phyloP scores from a whole-genome alignment of 2,797 vertebrate genomes.

The Diglossa cyanea region DNA sequence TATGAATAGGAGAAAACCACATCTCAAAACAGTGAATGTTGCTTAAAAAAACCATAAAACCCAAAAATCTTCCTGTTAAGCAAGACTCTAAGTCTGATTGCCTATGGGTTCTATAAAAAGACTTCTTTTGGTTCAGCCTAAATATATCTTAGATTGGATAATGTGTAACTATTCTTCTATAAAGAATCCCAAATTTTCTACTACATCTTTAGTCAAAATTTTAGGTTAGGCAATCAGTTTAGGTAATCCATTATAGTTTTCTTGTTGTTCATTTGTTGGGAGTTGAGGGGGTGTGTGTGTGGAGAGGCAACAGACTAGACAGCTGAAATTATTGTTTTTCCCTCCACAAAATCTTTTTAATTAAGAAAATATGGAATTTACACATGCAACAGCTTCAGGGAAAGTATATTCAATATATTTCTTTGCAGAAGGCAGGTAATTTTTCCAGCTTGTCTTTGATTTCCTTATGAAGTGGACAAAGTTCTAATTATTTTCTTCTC shows the following conservation, averaged over 20 bases:
- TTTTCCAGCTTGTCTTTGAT: background rate
- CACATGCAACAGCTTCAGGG: background rate
- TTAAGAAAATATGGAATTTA: background rate
- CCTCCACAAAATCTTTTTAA: background rate
- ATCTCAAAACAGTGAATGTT: background rate
- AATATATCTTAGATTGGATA: background rate
- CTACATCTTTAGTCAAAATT: background rate
- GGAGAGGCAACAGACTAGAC: background rate
- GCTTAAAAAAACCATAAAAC: background rate
- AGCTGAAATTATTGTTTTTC: background rate
- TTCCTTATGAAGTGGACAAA: background rate
- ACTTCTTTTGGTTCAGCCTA: background rate
- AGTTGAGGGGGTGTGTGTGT: fast-evolving
- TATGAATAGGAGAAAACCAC: background rate
- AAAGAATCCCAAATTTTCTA: background rate
- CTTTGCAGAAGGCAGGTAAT: background rate
- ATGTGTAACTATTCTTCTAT: background rate
- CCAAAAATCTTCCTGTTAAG: background rate
- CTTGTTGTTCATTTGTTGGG: background rate
- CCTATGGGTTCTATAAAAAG: background rate
- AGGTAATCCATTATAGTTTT: background rate
- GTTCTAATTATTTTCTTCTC: background rate
- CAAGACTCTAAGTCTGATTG: background rate
- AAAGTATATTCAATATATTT: background rate
- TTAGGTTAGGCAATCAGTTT: background rate